These are phyloP conservation scores for Lamellibrachia luymesi DNA, from an alignment of 1,140 invertebrate genomes.

Conservation along the genomic window DNA sequence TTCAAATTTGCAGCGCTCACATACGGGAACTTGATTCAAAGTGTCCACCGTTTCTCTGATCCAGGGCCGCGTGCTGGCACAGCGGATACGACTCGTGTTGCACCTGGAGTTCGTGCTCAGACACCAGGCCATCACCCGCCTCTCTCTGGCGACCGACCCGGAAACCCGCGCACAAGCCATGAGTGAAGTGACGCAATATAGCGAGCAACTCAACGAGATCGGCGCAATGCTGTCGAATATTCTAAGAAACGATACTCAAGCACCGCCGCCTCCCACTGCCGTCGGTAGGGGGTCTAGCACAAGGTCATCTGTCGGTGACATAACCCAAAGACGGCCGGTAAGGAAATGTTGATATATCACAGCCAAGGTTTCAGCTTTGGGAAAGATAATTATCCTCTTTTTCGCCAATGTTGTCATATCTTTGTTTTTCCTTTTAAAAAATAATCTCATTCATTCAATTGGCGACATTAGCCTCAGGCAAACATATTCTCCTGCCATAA, in stretches of 20 bases:
- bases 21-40: too few relatives aligned
- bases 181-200: not conserved
- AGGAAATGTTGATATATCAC: not conserved
- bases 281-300: not conserved
- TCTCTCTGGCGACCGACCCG: not conserved
- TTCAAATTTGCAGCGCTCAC: too few relatives aligned
- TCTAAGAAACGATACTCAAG: not conserved
- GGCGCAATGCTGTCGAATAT: not conserved
- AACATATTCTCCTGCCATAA: too few relatives aligned
- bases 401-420: too few relatives aligned
- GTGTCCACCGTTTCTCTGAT: not conserved
- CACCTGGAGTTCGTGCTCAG: not conserved
- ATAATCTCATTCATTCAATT: too few relatives aligned
- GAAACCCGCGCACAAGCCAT: not conserved
- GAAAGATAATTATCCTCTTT: too few relatives aligned
- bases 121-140: not conserved
- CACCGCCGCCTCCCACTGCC: not conserved
- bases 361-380: too few relatives aligned
- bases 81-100: not conserved
- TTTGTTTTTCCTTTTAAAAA: too few relatives aligned
- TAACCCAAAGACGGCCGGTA: not conserved
- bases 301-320: not conserved
- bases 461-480: too few relatives aligned
- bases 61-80: not conserved
- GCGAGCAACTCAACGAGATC: conserved; percentile 1